Conservation (phyloP, 23 tunicate genomes). For the Clavelina lepadiformis region DNA sequence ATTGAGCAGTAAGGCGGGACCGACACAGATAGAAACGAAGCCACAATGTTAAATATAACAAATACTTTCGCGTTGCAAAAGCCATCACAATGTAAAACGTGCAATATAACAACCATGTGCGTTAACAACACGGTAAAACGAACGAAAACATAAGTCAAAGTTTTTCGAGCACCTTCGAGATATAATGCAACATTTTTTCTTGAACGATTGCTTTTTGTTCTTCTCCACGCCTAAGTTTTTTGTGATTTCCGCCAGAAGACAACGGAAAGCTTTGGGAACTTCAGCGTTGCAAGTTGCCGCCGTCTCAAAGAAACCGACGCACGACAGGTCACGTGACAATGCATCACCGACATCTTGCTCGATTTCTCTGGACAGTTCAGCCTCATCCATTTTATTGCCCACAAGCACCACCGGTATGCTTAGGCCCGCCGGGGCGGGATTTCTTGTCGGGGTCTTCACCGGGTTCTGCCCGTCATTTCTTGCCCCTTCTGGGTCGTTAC, state of each 20-base stretch:
- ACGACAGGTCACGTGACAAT: conserved; percentile 33
- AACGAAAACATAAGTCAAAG: too few species aligned
- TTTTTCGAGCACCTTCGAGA: background rate
- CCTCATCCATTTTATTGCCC: conserved; percentile 90
- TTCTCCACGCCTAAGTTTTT: background rate
- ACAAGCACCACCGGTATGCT: conserved; percentile 64
- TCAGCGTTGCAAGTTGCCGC: conserved; percentile 86
- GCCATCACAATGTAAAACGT: too few species aligned
- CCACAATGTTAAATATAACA: too few species aligned
- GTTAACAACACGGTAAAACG: too few species aligned
- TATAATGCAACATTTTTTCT: conserved; percentile 30
- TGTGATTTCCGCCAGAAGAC: conserved; percentile 25
- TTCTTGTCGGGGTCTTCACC: conserved; percentile 27
- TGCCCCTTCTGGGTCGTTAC: conserved; percentile 1
- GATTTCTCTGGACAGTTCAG: conserved; percentile 53
- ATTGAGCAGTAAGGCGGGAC: too few species aligned
- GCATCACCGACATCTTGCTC: conserved; percentile 46
- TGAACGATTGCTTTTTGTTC: background rate
- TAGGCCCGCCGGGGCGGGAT: conserved; percentile 9
- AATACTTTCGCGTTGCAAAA: too few species aligned
- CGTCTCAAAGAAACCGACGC: conserved; percentile 73
- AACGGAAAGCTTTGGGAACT: conserved; percentile 58
- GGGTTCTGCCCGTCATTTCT: conserved; percentile 3
- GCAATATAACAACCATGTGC: too few species aligned
- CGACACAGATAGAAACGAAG: too few species aligned